Evolutionary conservation across 2,797 vertebrate genomes (phyloP), one percentile per base, ranked within the genome.

Genomic region (Prunella strophiata): DNA sequence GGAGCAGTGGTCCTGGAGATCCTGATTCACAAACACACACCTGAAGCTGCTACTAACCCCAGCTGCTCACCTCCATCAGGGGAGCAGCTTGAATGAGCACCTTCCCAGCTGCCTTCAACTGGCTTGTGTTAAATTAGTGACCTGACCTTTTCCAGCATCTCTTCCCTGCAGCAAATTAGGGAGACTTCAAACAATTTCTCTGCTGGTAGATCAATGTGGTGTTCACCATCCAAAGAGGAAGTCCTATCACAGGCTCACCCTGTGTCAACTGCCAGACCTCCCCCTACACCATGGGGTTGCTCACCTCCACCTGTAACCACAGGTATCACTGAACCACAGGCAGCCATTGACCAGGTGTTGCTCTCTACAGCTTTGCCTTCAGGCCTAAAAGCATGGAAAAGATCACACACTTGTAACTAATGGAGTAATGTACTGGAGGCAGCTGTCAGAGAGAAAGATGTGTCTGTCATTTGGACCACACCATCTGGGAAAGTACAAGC

Each of bases 341-440:
- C 29, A 45, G 77, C 32, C 58, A 50, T 9, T 2, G 2, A 47
- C 30, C 83, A 36, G 27, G 10, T 5, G 42, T 0, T 42, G n/a
- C 2, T 68, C 63, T 43, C 40, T 54, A 30, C 1, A 57, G 47
- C 63, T 63, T n/a, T 63, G 32, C 47, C 29, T 65, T 67, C 21
- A 30, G 32, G 43, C 27, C 30, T 38, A 11, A 47, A 62, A 55
- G 16, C 5, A 3, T 20, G 32, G 57, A 30, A 58, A 50, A 79
- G 32, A 51, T 51, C 54, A 45, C 3, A 1, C 27, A 7, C 58
- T 38, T 30, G 13, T n/a, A 55, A 25, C 36, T 50, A 16, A n/a
- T 4, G 17, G 32, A 75, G n/a, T 21, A n/a, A 18, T 1, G 13
- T 12, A n/a, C 0, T 7, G 42, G 34, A 77, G 25, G 29, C 32